phyloP scores from a whole-genome alignment of 2,113 vertebrate species.

The Gulo gulo region DNA sequence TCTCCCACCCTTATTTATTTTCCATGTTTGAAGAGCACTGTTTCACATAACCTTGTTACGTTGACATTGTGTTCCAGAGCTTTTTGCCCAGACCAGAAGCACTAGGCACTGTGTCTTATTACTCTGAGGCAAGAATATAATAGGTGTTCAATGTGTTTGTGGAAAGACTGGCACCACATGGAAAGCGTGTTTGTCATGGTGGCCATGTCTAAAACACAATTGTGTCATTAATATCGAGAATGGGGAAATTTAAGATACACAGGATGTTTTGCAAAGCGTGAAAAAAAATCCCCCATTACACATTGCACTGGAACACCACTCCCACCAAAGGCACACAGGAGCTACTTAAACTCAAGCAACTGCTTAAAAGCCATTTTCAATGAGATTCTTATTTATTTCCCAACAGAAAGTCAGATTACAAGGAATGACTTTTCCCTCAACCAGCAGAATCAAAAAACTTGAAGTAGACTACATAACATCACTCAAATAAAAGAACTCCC shows the following conservation, averaged over 20 bases:
- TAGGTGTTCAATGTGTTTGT: neutral
- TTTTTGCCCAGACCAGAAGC: neutral
- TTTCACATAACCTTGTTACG: neutral
- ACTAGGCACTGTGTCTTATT: neutral
- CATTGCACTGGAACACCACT: constrained; percentile 56
- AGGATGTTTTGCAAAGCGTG: constrained; percentile 49
- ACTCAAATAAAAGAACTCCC: neutral
- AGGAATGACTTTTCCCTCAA: neutral
- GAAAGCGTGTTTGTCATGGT: neutral
- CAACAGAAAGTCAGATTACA: constrained; percentile 49
- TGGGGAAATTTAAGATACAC: constrained; percentile 35
- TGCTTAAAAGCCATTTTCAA: constrained; percentile 46
- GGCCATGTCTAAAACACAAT: neutral
- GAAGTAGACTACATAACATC: neutral
- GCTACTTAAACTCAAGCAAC: constrained; percentile 50
- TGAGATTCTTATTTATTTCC: constrained; percentile 60
- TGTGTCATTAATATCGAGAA: constrained; percentile 50
- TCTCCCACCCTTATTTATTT: neutral
- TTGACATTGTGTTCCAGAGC: neutral
- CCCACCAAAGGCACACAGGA: neutral
- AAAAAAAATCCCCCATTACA: constrained; percentile 55
- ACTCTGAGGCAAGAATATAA: neutral
- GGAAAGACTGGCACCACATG: neutral
- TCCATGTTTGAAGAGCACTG: neutral
- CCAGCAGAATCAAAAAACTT: neutral